These are phyloP conservation scores for Tachyglossus aculeatus DNA, from an alignment of 2,797 vertebrate genomes.

Conservation along the genomic window DNA sequence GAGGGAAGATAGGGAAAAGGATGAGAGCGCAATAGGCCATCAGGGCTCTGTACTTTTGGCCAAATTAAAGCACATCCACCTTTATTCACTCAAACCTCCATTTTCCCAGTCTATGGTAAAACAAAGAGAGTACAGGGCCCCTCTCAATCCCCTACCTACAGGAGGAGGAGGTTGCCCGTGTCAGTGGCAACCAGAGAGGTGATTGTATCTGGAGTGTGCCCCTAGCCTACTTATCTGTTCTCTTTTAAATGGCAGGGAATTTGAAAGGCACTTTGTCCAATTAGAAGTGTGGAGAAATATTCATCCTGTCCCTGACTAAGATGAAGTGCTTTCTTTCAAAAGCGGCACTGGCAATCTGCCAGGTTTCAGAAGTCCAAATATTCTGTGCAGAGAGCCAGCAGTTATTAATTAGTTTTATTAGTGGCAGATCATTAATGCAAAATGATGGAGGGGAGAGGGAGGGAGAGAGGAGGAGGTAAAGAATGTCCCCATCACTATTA, in stretches of 20 bases:
- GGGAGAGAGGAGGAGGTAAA: slow-evolving; percentile 78
- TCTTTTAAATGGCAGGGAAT: slow-evolving; percentile 79
- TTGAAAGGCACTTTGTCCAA: slow-evolving; percentile 95
- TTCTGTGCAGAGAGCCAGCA: slow-evolving; percentile 79
- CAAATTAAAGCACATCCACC: too few relatives aligned
- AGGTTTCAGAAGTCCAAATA: slow-evolving; percentile 82
- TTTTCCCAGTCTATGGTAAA: too few relatives aligned
- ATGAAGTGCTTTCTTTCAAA: slow-evolving; percentile 92
- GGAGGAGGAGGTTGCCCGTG: not conserved
- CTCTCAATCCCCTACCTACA: not conserved
- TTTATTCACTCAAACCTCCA: too few relatives aligned
- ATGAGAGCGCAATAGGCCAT: too few relatives aligned
- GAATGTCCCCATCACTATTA: slow-evolving; percentile 76
- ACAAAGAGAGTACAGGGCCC: too few relatives aligned
- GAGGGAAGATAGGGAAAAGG: too few relatives aligned
- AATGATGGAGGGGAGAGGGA: too few relatives aligned
- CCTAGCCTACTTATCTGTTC: slow-evolving; percentile 76
- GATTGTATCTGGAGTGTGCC: slow-evolving; percentile 59
- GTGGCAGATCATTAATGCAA: slow-evolving; percentile 84
- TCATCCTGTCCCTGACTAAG: slow-evolving; percentile 91
- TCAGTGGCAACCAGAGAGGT: not conserved
- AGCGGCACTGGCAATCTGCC: slow-evolving; percentile 82
- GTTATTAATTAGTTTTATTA: slow-evolving; percentile 93
- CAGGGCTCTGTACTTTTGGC: too few relatives aligned
- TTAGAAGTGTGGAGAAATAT: slow-evolving; percentile 89